Percentiles rank a stretch among this genome's conserved stretches.
These are phyloP conservation scores for Euplagia quadripunctaria DNA, from an alignment of 2,888 invertebrate genomes.

Conservation along the genomic window DNA sequence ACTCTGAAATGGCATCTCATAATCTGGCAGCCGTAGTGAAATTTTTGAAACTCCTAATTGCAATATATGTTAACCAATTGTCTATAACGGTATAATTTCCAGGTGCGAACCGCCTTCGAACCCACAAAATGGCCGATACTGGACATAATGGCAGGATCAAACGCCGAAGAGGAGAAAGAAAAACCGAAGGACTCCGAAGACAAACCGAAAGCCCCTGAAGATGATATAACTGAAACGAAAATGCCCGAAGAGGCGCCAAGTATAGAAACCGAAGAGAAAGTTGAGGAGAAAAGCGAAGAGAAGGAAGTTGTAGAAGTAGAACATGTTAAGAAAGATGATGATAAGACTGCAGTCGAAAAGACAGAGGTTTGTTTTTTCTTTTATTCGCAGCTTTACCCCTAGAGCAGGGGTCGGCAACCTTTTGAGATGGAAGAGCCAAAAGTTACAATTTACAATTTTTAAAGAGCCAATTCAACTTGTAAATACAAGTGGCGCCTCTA, in stretches of 20 bases:
- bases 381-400: neutral
- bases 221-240: slow-evolving; percentile 44
- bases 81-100: slow-evolving; percentile 23
- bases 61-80: neutral
- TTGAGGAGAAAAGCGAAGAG: slow-evolving; percentile 6
- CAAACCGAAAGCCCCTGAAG: slow-evolving; percentile 43
- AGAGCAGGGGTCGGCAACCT: no score
- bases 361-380: slow-evolving; percentile 34
- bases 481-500: no score
- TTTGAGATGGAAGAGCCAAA: no score
- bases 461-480: no score
- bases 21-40: neutral
- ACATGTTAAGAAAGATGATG: slow-evolving; percentile 11
- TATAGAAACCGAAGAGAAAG: slow-evolving; percentile 55
- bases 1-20: no score
- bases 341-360: slow-evolving; percentile 26
- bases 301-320: neutral
- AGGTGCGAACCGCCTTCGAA: slow-evolving; percentile 94
- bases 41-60: no score
- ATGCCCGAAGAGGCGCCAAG: slow-evolving; percentile 63
- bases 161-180: slow-evolving; percentile 60
- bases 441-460: no score
- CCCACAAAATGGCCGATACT: slow-evolving; percentile 96
- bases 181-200: slow-evolving; percentile 44
- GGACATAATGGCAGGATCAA: slow-evolving; percentile 77